Evolutionary conservation across 2,888 invertebrate species (phyloP), one percentile per base, ranked within the genome.

Genomic region (Pyrocoelia pectoralis): DNA sequence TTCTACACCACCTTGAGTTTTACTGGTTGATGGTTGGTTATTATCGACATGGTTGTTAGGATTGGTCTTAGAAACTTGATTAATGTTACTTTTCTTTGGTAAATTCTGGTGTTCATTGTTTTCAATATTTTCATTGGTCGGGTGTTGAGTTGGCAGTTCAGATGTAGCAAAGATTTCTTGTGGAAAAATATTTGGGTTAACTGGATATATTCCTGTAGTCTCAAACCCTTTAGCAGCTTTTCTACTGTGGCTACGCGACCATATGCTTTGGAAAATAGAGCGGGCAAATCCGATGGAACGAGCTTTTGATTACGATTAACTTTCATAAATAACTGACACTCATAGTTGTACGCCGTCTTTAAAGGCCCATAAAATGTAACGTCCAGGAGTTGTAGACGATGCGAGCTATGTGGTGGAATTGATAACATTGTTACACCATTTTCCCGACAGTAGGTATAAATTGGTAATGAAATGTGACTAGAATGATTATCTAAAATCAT

Each of bases 341-440:
- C 54, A 14, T 43, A 43, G 24, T 55, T 43, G 55, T 55, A 43
- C 18, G 43, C 43, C 13, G 43, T 55, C 29, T 40, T 54, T 12
- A 54, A 54, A 1, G 54, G 41, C 8, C 41, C 19, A n/a, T 43
- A 43, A 14, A 55, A 43, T 12, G 46, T 55, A 43, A 55, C 13
- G 12, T 55, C 55, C 2, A 55, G 13, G 12, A 13, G 72, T 56
- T 74, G 72, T 5, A 73, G 15, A 29, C 61, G 53, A 54, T 76
- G 75, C 33, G 73, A 73, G 8, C 70, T 70, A 50, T 76, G 75
- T 2, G 76, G 51, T 14, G 57, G 49, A 24, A 56, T 48, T 17
- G 56, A 33, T n/a, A 56, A 15, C 6, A 56, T 38, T 48, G 68
- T 40, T 14, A 77, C 70, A 54, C 72, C 65, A 53, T 53, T 29